A percentile compares a stretch with the other conserved stretches of the same genome.
Evolutionary conservation across 2,113 vertebrate species (phyloP).

Genomic region (Trogon melanurus): DNA sequence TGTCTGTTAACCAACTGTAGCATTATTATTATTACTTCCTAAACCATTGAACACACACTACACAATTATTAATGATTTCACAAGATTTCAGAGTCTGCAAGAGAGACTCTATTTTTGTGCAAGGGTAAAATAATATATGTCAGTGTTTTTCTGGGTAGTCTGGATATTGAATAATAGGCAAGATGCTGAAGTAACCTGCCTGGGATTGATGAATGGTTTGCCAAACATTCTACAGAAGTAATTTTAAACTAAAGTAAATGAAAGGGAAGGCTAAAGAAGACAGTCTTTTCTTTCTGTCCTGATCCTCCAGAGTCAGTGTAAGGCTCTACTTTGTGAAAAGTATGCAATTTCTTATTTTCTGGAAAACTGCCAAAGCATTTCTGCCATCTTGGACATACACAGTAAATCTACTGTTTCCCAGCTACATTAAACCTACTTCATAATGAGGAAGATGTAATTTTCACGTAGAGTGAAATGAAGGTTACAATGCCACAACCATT

Average conservation of each 20-base stretch:
- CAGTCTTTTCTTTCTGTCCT: background rate
- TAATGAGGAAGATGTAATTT: background rate
- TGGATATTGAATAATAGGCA: background rate
- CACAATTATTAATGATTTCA: background rate
- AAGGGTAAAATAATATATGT: background rate
- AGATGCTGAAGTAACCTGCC: background rate
- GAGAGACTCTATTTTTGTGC: background rate
- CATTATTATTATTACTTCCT: background rate
- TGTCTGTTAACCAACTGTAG: background rate
- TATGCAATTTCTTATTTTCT: background rate
- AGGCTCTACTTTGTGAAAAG: background rate
- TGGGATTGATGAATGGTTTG: background rate
- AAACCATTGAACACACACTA: background rate
- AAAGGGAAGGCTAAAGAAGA: background rate
- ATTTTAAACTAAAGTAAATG: background rate
- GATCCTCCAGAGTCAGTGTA: background rate
- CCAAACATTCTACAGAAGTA: background rate
- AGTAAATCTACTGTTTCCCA: background rate
- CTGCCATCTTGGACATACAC: background rate
- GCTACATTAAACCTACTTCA: background rate
- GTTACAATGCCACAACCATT: background rate
- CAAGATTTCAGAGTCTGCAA: background rate
- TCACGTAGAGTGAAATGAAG: background rate
- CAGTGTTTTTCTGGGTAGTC: background rate
- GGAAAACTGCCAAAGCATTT: background rate